Evolutionary conservation across 1,140 invertebrate species (phyloP).

Genomic region (Paraescarpia echinospica): DNA sequence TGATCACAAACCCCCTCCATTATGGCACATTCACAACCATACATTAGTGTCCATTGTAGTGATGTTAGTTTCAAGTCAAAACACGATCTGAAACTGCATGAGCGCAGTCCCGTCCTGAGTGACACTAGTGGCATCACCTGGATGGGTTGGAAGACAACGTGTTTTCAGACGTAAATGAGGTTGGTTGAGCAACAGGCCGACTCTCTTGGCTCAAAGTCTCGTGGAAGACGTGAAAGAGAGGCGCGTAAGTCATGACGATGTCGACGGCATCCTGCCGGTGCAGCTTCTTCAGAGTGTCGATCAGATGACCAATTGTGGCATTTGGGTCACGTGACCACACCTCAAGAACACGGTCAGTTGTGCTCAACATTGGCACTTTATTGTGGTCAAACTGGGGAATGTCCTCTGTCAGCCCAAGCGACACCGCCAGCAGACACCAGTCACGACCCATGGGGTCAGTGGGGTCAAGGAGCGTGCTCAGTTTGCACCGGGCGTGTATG

Average conservation of each 20-base stretch:
- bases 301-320: conserved; percentile 59
- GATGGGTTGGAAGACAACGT: not conserved
- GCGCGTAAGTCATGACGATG: conserved; percentile 57
- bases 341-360: conserved; percentile 60
- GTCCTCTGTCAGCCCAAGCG: conserved; percentile 67
- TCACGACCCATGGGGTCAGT: conserved; percentile 77
- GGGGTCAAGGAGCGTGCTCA: conserved; percentile 72
- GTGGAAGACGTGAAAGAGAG: conserved; percentile 51
- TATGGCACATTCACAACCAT: not conserved
- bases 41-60: not conserved
- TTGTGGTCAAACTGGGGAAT: conserved; percentile 60
- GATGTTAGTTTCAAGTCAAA: not conserved
- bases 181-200: not conserved
- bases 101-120: not conserved
- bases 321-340: conserved; percentile 59
- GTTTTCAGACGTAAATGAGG: not conserved
- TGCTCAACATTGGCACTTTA: conserved; percentile 45
- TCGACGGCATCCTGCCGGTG: conserved; percentile 62
- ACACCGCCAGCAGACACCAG: conserved; percentile 79
- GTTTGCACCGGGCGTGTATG: conserved; percentile 58
- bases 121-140: not conserved
- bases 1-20: not conserved
- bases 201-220: not conserved
- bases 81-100: not conserved
- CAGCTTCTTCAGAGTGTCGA: conserved; percentile 61